Evolutionary conservation across 2,797 vertebrate genomes (phyloP).

Genomic region (Myoxocephalus aenaeus): DNA sequence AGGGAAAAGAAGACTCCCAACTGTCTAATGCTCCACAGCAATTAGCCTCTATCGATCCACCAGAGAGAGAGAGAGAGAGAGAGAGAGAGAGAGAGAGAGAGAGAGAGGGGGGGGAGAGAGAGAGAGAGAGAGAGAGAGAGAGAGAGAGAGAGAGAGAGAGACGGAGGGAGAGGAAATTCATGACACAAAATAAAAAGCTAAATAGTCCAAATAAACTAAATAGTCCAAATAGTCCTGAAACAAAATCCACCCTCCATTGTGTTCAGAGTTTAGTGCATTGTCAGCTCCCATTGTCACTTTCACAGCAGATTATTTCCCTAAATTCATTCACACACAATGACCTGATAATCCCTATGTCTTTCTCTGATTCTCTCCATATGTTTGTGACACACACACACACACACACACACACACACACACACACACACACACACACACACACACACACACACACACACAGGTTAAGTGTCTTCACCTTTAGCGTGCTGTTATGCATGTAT

Average conservation of each 20-base stretch:
- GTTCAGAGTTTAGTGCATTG: conserved; percentile 26
- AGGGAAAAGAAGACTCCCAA: conserved; percentile 49
- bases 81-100: neutral
- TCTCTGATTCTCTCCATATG: conserved; percentile 6
- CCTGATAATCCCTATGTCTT: neutral
- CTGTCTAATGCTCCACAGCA: conserved; percentile 54
- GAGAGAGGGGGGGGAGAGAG: neutral
- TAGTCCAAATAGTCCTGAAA: neutral
- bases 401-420: neutral
- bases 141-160: no score
- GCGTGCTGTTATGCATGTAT: conserved; percentile 16
- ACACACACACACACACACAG: neutral
- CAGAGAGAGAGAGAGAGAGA: conserved; percentile 6
- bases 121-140: neutral
- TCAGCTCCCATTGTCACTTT: conserved; percentile 14
- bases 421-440: neutral
- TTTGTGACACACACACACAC: neutral
- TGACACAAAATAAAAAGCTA: neutral
- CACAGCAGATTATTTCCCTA: conserved; percentile 20
- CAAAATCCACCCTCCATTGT: conserved; percentile 13
- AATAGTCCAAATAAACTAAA: neutral
- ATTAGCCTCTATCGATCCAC: conserved; percentile 68
- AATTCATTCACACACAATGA: neutral
- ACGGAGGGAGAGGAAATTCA: neutral
- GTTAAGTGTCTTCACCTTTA: conserved; percentile 12